Percentiles rank a stretch among this genome's conserved stretches.
Conservation (phyloP, 2,888 invertebrate species). For the Epistrophe eligans region DNA sequence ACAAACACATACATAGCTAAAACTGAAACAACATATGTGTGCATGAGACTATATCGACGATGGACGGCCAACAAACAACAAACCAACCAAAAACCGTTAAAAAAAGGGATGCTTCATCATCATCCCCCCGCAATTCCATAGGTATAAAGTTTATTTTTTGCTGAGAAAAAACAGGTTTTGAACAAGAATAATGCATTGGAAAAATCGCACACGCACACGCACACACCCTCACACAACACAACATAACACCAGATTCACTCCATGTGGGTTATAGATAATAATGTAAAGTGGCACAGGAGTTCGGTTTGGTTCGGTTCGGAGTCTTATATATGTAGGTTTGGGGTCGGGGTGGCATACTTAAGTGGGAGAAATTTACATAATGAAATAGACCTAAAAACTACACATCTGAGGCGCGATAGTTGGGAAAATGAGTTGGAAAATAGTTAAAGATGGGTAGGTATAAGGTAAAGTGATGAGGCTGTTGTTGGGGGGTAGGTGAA, state of each 20-base stretch:
- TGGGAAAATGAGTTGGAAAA: slow-evolving; percentile 66
- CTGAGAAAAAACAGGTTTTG: slow-evolving; percentile 65
- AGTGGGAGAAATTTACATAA: slow-evolving; percentile 71
- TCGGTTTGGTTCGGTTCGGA: slow-evolving; percentile 4
- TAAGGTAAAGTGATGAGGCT: not conserved
- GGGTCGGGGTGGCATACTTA: not conserved
- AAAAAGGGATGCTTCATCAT: slow-evolving; percentile 73
- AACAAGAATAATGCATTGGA: slow-evolving; percentile 74
- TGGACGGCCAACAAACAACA: slow-evolving; percentile 71
- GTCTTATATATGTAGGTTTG: not conserved
- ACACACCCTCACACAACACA: not conserved
- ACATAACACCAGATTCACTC: slow-evolving; percentile 30
- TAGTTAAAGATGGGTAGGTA: slow-evolving; percentile 48
- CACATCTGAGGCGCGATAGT: slow-evolving; percentile 59
- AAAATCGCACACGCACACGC: slow-evolving; percentile 63
- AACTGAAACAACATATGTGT: slow-evolving; percentile 3
- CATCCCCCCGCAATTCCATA: slow-evolving; percentile 32
- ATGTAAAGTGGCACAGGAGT: slow-evolving; percentile 57
- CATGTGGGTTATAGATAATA: slow-evolving; percentile 74
- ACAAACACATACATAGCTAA: not conserved
- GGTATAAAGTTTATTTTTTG: slow-evolving; percentile 40
- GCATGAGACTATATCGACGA: slow-evolving; percentile 37
- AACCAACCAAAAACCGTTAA: slow-evolving; percentile 76
- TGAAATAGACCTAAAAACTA: slow-evolving; percentile 64
- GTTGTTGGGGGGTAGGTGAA: not conserved